Conservation (phyloP, 2,888 invertebrate species). For the Ernsta delagoae region DNA sequence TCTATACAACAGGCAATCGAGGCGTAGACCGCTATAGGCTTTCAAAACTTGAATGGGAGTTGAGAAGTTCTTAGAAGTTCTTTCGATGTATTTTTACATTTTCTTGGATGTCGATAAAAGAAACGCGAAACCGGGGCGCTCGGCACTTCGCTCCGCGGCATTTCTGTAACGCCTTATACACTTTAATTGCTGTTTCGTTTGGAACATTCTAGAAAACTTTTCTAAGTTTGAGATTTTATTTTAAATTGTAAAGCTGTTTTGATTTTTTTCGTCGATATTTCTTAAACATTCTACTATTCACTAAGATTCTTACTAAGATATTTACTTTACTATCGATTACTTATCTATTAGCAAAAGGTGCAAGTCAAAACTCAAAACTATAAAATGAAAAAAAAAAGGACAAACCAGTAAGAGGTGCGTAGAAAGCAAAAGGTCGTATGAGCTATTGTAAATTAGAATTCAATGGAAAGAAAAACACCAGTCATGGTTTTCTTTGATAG, state of each 20-base stretch:
- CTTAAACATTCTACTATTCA: neutral
- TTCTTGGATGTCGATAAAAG: conserved; percentile 31
- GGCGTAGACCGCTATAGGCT: conserved; percentile 18
- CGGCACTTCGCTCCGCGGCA: conserved; percentile 18
- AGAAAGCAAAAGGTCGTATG: no score
- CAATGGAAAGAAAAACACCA: neutral
- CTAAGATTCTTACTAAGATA: neutral
- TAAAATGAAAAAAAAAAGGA: neutral
- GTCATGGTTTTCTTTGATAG: neutral
- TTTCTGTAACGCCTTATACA: conserved; percentile 22
- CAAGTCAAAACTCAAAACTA: no score
- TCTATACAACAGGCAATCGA: conserved; percentile 16
- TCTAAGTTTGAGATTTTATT: neutral
- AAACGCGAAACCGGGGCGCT: conserved; percentile 29
- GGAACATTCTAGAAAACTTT: conserved; percentile 1
- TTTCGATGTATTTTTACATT: conserved; percentile 32
- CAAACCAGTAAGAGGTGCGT: neutral
- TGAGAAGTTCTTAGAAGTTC: conserved; percentile 29
- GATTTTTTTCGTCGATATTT: no score
- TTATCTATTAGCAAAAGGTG: neutral
- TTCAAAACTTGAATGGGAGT: conserved; percentile 27
- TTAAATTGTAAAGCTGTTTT: neutral
- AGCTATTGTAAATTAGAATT: no score
- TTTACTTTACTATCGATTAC: neutral
- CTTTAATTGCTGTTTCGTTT: conserved; percentile 23